These are phyloP conservation scores for Agrotis exclamationis DNA, from an alignment of 2,888 invertebrate species.

Conservation along the genomic window DNA sequence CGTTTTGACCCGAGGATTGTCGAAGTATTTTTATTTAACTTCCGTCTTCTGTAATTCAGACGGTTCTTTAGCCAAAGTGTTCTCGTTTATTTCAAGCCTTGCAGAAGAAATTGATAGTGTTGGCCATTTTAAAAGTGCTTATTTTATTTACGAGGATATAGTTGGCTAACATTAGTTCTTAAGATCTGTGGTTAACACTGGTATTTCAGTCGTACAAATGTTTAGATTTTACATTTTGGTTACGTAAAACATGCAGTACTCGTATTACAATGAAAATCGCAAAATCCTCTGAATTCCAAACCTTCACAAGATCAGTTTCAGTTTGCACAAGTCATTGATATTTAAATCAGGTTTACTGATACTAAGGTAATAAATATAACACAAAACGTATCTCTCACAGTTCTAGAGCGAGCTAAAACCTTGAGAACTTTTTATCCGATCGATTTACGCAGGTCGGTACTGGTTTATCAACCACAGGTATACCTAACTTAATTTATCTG, in stretches of 20 bases:
- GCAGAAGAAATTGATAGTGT: too few relatives aligned
- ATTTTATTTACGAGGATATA: too few relatives aligned
- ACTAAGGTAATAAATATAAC: neutral
- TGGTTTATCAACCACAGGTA: neutral
- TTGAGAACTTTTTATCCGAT: neutral
- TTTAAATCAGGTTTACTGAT: neutral
- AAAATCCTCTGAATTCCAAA: neutral
- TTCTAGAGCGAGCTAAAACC: neutral
- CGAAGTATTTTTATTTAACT: slow-evolving; percentile 35
- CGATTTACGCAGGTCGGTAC: neutral
- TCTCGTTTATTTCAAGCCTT: neutral
- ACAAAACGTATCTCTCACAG: neutral
- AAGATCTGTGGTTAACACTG: too few relatives aligned
- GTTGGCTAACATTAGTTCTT: too few relatives aligned
- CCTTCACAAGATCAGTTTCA: neutral
- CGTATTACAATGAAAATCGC: too few relatives aligned
- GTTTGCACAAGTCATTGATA: neutral
- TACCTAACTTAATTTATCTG: too few relatives aligned
- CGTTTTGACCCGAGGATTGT: slow-evolving; percentile 53
- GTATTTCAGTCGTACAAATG: too few relatives aligned
- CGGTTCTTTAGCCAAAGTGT: slow-evolving; percentile 10
- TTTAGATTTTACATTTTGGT: too few relatives aligned
- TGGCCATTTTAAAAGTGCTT: too few relatives aligned
- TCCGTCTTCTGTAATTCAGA: slow-evolving; percentile 24
- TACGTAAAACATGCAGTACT: too few relatives aligned